Base-by-base conservation (phyloP, 2,888 invertebrate species). In the Helleia helle region DNA sequence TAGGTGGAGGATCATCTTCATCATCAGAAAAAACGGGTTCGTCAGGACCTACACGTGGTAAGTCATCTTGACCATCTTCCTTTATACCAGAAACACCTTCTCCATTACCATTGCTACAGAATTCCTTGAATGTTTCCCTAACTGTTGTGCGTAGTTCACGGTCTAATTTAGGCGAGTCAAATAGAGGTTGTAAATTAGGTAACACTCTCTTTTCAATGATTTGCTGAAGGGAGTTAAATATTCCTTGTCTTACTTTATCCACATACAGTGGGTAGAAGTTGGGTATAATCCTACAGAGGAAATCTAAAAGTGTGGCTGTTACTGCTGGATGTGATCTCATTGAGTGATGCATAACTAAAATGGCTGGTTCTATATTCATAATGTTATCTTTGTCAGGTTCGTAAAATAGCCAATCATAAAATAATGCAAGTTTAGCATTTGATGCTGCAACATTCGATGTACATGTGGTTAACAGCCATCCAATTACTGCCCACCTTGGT, bases 351-450 rank as follows among this genome's bases (percentile, higher is more conserved):
- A 96, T 96, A 14, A 96, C 95, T 51, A 96, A 87, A 57, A 96
- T 95, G 7, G 95, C 96, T 13, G 96, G 96, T 79, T 96, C 96
- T 55, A 96, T 96, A 72, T 96, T 96, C 96, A 96, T 96, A 49
- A 96, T 96, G 68, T 95, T 96, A 72, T 96, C 96, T 65, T 92
- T 93, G 54, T 93, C 93, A 12, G 93, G 89, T 58, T 96, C 95
- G 75, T 93, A 97, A 62, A 95, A 93, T 29, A 96, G 77, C 96
- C 96, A 97, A 71, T 97, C 97, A 71, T 94, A 96, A 73, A 97
- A 96, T 36, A 97, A 84, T 9, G 96, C 94, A 42, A 96, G 76
- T 77, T 96, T 97, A 31, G 95, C 94, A 86, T 95, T 95, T 38
- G 95, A 93, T 42, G 94, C 93, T 31, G 95, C 94, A 24, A 95